These are phyloP conservation scores for Exocentrus adspersus DNA, from an alignment of 2,888 invertebrate species.

Conservation along the genomic window DNA sequence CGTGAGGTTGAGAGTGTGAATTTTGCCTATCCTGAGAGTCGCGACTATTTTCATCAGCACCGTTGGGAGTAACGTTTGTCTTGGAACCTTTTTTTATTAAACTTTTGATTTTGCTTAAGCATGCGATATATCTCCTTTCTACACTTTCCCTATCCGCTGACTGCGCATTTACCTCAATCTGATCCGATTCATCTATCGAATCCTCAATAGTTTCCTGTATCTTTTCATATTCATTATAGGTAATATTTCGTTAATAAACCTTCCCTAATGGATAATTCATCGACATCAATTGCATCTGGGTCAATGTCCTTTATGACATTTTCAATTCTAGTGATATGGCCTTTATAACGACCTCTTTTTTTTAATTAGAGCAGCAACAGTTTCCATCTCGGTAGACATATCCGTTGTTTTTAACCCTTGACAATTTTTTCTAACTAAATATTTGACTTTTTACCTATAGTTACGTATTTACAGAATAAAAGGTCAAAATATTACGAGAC, in stretches of 20 bases:
- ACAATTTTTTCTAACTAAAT: too few relatives aligned
- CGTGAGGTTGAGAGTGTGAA: background rate
- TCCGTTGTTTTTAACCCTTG: too few relatives aligned
- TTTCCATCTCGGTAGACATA: background rate
- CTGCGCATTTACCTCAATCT: background rate
- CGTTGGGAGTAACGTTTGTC: background rate
- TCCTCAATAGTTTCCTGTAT: conserved; percentile 11
- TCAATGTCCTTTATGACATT: conserved; percentile 4
- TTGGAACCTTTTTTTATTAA: background rate
- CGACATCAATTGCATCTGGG: background rate
- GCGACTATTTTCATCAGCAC: background rate
- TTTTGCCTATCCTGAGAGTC: background rate
- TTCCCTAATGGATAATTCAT: conserved; percentile 3
- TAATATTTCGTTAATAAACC: conserved; percentile 6
- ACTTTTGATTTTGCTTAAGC: conserved; percentile 4
- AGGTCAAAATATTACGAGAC: too few relatives aligned
- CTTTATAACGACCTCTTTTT: background rate
- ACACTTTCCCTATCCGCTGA: background rate
- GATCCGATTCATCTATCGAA: background rate
- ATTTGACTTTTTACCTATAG: too few relatives aligned
- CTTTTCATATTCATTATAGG: conserved; percentile 7
- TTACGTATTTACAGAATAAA: too few relatives aligned
- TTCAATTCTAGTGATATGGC: conserved; percentile 1
- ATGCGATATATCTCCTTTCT: conserved; percentile 3
- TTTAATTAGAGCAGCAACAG: background rate